Evolutionary conservation across 2,797 vertebrate species (phyloP).

Genomic region (Artibeus lituratus): DNA sequence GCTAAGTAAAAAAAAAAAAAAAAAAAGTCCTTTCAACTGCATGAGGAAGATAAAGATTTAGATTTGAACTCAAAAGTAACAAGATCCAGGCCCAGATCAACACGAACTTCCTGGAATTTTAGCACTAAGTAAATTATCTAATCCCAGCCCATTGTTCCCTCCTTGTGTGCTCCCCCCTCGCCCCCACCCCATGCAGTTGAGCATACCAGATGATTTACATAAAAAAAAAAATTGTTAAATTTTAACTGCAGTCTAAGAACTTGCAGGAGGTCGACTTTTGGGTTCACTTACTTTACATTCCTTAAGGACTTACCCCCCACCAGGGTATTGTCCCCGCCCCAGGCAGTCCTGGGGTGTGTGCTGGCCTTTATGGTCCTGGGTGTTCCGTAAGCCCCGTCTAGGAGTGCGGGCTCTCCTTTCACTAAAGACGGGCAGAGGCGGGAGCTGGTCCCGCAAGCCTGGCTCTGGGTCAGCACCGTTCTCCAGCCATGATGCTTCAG

Average conservation of each 20-base stretch:
- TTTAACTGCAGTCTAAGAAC: slow-evolving; percentile 62
- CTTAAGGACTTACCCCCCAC: neutral
- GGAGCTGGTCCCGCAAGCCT: neutral
- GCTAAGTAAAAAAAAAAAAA: slow-evolving; percentile 53
- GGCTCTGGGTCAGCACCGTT: neutral
- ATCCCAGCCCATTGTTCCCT: slow-evolving; percentile 63
- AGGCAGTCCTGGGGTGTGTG: neutral
- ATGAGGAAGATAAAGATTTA: slow-evolving; percentile 64
- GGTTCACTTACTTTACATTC: slow-evolving; percentile 32
- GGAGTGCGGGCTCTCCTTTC: neutral
- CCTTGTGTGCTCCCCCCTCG: too few species aligned
- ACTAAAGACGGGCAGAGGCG: neutral
- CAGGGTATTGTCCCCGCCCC: neutral
- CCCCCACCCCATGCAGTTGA: neutral
- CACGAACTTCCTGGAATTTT: slow-evolving; percentile 69
- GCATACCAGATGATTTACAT: slow-evolving; percentile 67
- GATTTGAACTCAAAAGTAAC: slow-evolving; percentile 67
- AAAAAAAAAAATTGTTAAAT: slow-evolving; percentile 67
- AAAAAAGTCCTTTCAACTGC: slow-evolving; percentile 43
- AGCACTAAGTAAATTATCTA: slow-evolving; percentile 62
- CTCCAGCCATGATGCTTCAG: neutral
- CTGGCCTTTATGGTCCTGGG: neutral
- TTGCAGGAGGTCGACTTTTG: slow-evolving; percentile 31
- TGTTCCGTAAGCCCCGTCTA: neutral
- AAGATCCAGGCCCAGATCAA: slow-evolving; percentile 63